These are phyloP conservation scores for Dascyllus trimaculatus DNA, from an alignment of 2,113 vertebrate genomes.

Conservation along the genomic window DNA sequence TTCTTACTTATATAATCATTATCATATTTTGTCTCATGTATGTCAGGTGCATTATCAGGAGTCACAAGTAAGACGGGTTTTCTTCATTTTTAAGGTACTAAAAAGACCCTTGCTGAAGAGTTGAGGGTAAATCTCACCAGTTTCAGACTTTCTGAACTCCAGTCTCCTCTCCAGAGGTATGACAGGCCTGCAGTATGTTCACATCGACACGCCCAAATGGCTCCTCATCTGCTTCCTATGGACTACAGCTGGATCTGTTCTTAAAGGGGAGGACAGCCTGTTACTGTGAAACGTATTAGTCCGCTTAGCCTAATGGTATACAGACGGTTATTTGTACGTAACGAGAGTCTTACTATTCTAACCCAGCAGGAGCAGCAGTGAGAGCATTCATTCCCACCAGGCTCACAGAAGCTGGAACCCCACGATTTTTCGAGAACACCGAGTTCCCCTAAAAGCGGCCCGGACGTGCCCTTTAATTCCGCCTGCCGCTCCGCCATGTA, in stretches of 20 bases:
- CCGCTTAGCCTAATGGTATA: not conserved
- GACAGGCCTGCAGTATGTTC: constrained; percentile 1
- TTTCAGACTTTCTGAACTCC: not conserved
- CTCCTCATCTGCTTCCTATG: constrained; percentile 30
- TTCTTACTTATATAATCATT: too few species aligned
- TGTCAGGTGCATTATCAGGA: not conserved
- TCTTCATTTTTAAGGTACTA: too few species aligned
- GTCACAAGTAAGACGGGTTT: too few species aligned
- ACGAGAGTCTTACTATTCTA: rapidly evolving
- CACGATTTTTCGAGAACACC: not conserved
- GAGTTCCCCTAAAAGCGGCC: constrained; percentile 6
- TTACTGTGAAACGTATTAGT: rapidly evolving
- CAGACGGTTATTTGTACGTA: rapidly evolving
- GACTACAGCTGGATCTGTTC: constrained; percentile 38
- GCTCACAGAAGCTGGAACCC: rapidly evolving
- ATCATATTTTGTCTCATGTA: not conserved
- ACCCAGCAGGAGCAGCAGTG: too few species aligned
- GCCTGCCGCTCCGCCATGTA: constrained; percentile 59
- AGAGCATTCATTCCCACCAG: not conserved
- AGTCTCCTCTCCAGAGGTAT: not conserved
- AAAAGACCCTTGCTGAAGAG: not conserved
- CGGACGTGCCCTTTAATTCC: constrained; percentile 70
- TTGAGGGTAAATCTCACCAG: not conserved
- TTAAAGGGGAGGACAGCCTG: constrained; percentile 71
- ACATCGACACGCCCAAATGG: constrained; percentile 43